Conservation (phyloP, 2,888 invertebrate species). For the Drosophila neutralis region DNA sequence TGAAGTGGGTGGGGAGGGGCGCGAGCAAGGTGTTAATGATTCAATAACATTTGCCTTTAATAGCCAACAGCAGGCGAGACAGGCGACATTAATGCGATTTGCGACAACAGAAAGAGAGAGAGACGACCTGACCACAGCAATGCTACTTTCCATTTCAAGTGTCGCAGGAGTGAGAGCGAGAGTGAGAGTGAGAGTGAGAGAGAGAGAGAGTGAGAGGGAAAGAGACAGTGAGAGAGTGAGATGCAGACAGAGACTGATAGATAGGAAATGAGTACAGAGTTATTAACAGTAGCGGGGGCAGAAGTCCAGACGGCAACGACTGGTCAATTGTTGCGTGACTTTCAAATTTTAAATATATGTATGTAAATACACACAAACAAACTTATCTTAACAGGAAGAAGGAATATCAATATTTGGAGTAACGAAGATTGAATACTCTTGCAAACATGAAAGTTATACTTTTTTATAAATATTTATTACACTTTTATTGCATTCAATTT, state of each 20-base stretch:
- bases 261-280: not conserved
- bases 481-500: not conserved
- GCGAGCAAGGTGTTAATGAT: slow-evolving; percentile 73
- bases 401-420: not conserved
- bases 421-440: not conserved
- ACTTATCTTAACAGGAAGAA: not conserved
- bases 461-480: not conserved
- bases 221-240: not conserved
- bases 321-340: slow-evolving; percentile 82
- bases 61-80: slow-evolving; percentile 66
- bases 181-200: not conserved
- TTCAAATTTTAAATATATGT: slow-evolving; percentile 75
- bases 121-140: slow-evolving; percentile 50
- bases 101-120: slow-evolving; percentile 14
- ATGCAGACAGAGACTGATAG: slow-evolving; percentile 2
- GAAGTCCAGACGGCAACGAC: slow-evolving; percentile 2
- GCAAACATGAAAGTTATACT: not conserved
- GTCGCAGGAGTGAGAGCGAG: not conserved
- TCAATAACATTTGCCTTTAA: slow-evolving; percentile 78
- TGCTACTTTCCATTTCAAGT: slow-evolving; percentile 40
- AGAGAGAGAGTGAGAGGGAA: not conserved
- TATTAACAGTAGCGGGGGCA: not conserved
- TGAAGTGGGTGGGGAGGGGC: slow-evolving; percentile 3
- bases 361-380: not conserved
- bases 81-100: slow-evolving; percentile 73